These are phyloP conservation scores for Bettongia penicillata DNA, from an alignment of 2,113 vertebrate genomes.

Conservation along the genomic window DNA sequence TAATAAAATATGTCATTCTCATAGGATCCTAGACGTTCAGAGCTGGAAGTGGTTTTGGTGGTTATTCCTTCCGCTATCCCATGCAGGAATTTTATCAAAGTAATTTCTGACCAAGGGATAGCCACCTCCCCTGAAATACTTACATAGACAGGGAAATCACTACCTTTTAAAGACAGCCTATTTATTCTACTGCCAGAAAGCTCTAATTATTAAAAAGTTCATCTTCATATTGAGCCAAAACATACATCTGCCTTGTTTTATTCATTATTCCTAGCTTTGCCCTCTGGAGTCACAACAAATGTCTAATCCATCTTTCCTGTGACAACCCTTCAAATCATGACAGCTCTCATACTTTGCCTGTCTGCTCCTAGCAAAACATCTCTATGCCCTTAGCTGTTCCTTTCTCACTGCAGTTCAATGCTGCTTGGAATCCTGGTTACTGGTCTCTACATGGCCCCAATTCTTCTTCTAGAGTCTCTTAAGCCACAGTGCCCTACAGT, in stretches of 20 bases:
- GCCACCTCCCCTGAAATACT: neutral
- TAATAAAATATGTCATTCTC: neutral
- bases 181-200: neutral
- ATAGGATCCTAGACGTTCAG: neutral
- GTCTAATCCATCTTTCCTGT: neutral
- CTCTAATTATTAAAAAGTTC: neutral
- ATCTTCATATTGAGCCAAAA: neutral
- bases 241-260: slow-evolving; percentile 30
- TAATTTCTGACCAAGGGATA: neutral
- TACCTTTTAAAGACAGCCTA: neutral
- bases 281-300: neutral
- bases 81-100: neutral
- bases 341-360: neutral
- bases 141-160: neutral
- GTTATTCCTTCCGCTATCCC: neutral
- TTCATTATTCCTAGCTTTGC: slow-evolving; percentile 11
- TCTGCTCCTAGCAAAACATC: neutral
- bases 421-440: neutral
- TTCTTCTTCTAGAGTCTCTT: neutral
- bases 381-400: neutral
- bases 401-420: neutral
- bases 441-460: neutral
- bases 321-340: neutral
- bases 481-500: neutral
- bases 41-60: neutral